Evolutionary conservation across 1,140 invertebrate species (phyloP).

Genomic region (Drosophila funebris): DNA sequence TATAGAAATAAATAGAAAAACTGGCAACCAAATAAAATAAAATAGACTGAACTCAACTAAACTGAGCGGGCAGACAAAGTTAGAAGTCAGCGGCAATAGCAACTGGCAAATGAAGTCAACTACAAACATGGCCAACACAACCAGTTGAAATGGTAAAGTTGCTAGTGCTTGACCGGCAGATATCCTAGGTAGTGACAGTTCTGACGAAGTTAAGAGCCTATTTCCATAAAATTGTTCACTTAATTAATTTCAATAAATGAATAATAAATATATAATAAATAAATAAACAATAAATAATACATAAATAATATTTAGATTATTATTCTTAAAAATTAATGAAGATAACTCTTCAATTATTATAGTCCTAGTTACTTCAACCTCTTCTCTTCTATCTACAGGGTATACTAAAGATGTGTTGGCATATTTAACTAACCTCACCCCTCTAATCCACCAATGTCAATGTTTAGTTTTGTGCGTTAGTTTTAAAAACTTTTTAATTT

Average conservation of each 20-base stretch:
- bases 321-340: too few species aligned
- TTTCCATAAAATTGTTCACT: too few species aligned
- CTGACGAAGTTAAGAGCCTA: too few species aligned
- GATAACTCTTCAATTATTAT: too few species aligned
- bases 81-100: conserved; percentile 44
- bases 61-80: conserved; percentile 59
- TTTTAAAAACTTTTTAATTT: conserved; percentile 66
- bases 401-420: conserved; percentile 6
- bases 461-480: conserved; percentile 61
- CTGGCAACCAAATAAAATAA: conserved; percentile 33
- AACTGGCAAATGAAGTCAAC: conserved; percentile 60
- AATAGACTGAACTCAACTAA: conserved; percentile 9
- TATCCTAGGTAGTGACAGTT: conserved; percentile 7
- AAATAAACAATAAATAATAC: neutral
- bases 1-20: conserved; percentile 28
- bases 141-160: neutral
- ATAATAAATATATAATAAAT: neutral
- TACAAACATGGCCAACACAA: conserved; percentile 31
- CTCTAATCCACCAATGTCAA: neutral
- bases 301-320: neutral
- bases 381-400: neutral
- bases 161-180: neutral
- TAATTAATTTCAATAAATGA: too few species aligned
- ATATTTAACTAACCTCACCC: neutral
- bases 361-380: too few species aligned